These are phyloP conservation scores for Neocloeon triangulifer DNA, from an alignment of 1,140 invertebrate species.

Conservation along the genomic window DNA sequence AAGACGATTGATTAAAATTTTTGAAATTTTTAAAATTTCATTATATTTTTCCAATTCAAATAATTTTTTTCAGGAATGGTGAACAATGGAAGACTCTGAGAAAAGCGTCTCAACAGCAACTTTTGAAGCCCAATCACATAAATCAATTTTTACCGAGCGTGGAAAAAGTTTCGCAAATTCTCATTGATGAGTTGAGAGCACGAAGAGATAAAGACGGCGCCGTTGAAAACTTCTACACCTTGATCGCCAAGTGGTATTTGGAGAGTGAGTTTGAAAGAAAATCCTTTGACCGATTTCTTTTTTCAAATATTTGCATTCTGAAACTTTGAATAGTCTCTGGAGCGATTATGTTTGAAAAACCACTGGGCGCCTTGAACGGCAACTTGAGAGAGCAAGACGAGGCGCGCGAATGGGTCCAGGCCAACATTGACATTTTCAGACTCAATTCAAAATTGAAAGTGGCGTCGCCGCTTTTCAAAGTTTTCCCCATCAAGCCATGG, in stretches of 20 bases:
- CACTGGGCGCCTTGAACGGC: constrained; percentile 19
- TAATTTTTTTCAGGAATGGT: constrained; percentile 17
- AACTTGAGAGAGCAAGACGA: constrained; percentile 11
- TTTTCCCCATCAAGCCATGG: constrained; percentile 16
- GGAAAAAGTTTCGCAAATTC: constrained; percentile 17
- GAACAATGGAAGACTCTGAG: constrained; percentile 24
- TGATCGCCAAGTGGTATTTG: constrained; percentile 16
- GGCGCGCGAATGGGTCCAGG: constrained; percentile 17
- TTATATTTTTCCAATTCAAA: too few relatives aligned
- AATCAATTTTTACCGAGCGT: constrained; percentile 18
- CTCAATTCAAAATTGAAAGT: constrained; percentile 18
- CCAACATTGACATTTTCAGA: constrained; percentile 21
- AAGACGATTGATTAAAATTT: too few relatives aligned
- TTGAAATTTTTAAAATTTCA: too few relatives aligned
- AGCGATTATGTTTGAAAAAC: constrained; percentile 22
- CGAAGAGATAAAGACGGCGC: constrained; percentile 9
- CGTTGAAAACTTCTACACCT: constrained; percentile 10
- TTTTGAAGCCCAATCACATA: constrained; percentile 21
- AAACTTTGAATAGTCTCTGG: constrained; percentile 17
- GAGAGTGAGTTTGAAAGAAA: constrained; percentile 14
- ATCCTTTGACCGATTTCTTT: background rate
- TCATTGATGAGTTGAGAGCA: constrained; percentile 15
- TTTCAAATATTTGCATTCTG: background rate
- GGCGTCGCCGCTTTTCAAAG: constrained; percentile 20
- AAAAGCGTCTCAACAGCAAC: constrained; percentile 19